Evolutionary conservation across 1,140 invertebrate genomes (phyloP), one percentile per base, ranked within the genome.

Genomic region (Frieseomelitta varia): DNA sequence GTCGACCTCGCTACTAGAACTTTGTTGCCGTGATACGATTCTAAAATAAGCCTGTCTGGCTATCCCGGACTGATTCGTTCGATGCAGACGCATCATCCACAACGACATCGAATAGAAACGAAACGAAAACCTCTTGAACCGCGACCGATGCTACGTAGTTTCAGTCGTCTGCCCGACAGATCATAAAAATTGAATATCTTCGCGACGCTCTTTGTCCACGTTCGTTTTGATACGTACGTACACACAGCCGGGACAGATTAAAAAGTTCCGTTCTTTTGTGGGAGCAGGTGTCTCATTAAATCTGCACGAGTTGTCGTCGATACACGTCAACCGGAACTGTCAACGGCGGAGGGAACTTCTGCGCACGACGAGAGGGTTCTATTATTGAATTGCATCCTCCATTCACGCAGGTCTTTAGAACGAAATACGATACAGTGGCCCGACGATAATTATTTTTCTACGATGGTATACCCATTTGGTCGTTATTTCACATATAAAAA

Each of bases 221-320:
- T 81, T 47, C 39, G 79, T 56, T 75, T 55, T 24, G 27, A 68
- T 47, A 56, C 51, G 30, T 39, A 24, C 21, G 63, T 51, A 47
- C 47, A 39, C 51, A 58, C 14, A 8, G 51, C 4, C 19, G 4
- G 4, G 19, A n/a, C 51, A 10, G 73, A 82, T 82, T 77, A 77
- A 58, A 82, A 69, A 77, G 21, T 68, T 77, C 51, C 24, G 53
- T 67, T 27, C 53, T 15, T 3, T 17, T 21, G 53, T n/a, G 73
- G 34, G 4, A 30, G 81, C 72, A 82, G 63, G 34, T 82, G 81
- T 82, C 68, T 82, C 81, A 51, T 82, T 82, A 82, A 82, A 76
- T 58, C 47, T 77, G 81, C 34, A 82, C 27, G 56, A 81, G 51
- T 17, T 69, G 10, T 8, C 27, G 56, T 63, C 19, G 56, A 21